Percentiles rank a stretch among this genome's conserved stretches.
phyloP scores from a whole-genome alignment of 2,888 invertebrate species.

The Microchrysa polita region DNA sequence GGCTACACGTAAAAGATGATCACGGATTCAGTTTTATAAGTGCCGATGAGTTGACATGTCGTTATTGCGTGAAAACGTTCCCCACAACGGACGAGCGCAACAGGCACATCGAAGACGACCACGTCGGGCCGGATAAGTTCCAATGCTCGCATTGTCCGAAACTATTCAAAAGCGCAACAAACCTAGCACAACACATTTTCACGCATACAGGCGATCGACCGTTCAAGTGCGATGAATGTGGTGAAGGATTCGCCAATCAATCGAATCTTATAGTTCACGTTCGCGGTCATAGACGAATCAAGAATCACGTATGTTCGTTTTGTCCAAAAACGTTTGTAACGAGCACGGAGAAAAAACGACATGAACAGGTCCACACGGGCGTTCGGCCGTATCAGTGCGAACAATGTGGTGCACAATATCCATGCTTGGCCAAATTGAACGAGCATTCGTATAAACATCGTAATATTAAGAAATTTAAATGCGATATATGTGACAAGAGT shows the following conservation, averaged over 20 bases:
- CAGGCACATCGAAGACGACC: conserved; percentile 4
- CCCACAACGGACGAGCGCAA: neutral
- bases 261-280: conserved; percentile 40
- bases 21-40: neutral
- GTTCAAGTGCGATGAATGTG: conserved; percentile 24
- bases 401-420: conserved; percentile 47
- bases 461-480: conserved; percentile 58
- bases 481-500: conserved; percentile 55
- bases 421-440: neutral
- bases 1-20: neutral
- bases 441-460: conserved; percentile 58
- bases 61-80: conserved; percentile 17
- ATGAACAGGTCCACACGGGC: conserved; percentile 55
- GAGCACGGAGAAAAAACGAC: conserved; percentile 56
- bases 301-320: conserved; percentile 16
- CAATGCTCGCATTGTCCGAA: conserved; percentile 30
- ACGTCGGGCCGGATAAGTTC: conserved; percentile 19
- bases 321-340: conserved; percentile 57
- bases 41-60: neutral
- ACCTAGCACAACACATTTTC: neutral
- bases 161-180: neutral
- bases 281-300: conserved; percentile 23
- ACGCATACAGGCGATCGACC: conserved; percentile 30
- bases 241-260: conserved; percentile 39
- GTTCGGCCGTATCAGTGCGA: conserved; percentile 59